Evolutionary conservation across 2,113 vertebrate species (phyloP).

Genomic region (Mixornis gularis): DNA sequence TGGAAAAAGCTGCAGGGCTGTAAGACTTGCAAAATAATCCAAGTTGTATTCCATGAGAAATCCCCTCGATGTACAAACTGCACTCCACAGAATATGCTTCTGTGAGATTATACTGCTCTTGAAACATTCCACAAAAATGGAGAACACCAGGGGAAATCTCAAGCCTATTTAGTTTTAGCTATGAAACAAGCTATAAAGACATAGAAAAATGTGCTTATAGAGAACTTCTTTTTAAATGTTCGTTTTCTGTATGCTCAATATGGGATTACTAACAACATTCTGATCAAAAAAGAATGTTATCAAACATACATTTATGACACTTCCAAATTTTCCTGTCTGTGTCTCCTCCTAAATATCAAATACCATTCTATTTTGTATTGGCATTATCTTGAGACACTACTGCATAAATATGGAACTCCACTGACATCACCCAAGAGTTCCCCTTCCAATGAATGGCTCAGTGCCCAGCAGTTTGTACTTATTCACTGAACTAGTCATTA

Average conservation of each 20-base stretch:
- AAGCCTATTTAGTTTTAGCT: neutral
- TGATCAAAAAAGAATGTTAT: constrained; percentile 35
- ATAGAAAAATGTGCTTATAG: neutral
- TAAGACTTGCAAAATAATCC: neutral
- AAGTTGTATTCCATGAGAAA: neutral
- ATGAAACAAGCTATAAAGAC: neutral
- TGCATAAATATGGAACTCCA: constrained; percentile 27
- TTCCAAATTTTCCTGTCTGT: constrained; percentile 4
- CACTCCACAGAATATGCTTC: neutral
- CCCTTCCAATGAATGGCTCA: constrained; percentile 19
- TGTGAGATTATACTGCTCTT: neutral
- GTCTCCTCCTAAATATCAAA: neutral
- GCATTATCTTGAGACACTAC: constrained; percentile 41
- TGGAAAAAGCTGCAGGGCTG: neutral
- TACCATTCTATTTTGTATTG: constrained; percentile 33
- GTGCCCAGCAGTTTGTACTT: constrained; percentile 16
- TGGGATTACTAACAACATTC: neutral
- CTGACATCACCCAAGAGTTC: constrained; percentile 8
- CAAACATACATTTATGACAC: constrained; percentile 34
- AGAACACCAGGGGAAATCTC: neutral
- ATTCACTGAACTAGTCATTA: constrained; percentile 14
- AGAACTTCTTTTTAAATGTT: neutral
- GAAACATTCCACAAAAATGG: neutral
- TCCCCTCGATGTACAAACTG: neutral
- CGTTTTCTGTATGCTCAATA: constrained; percentile 7